Percentiles rank a stretch among this genome's conserved stretches.
These are phyloP conservation scores for Hipposideros armiger DNA, from an alignment of 2,113 vertebrate species.

Conservation along the genomic window DNA sequence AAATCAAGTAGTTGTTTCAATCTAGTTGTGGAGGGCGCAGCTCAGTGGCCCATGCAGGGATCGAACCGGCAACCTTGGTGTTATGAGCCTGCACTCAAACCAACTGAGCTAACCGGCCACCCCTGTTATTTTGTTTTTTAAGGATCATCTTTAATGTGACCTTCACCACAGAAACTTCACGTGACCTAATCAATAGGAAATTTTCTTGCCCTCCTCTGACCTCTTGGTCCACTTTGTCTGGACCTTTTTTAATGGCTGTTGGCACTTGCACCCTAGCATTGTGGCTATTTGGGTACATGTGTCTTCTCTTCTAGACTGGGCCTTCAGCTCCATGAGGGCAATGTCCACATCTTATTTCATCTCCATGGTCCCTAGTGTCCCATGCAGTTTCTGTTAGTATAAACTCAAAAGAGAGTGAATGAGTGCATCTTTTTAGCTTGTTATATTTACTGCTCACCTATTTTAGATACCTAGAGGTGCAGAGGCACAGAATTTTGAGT, in stretches of 20 bases:
- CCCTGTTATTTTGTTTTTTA: background rate
- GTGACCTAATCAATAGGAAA: background rate
- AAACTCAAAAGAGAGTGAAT: background rate
- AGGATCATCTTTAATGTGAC: background rate
- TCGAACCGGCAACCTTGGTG: no score
- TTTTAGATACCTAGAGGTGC: constrained; percentile 19
- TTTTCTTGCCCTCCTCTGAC: background rate
- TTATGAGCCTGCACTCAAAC: no score
- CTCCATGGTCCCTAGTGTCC: background rate
- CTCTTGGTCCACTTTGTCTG: background rate
- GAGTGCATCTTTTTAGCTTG: background rate
- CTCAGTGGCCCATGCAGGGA: no score
- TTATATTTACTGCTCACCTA: background rate
- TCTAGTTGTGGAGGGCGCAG: no score
- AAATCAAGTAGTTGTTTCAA: no score
- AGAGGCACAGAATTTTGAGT: constrained; percentile 27
- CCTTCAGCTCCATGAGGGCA: background rate
- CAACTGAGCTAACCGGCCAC: no score
- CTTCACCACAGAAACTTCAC: background rate
- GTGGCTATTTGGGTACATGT: background rate
- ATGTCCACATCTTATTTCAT: background rate
- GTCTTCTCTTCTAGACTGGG: background rate
- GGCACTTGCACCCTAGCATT: background rate
- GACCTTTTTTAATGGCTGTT: background rate
- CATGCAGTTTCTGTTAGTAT: background rate